Evolutionary conservation across 92 coral and sea anemone genomes (phyloP).

Genomic region (Porites divaricata): DNA sequence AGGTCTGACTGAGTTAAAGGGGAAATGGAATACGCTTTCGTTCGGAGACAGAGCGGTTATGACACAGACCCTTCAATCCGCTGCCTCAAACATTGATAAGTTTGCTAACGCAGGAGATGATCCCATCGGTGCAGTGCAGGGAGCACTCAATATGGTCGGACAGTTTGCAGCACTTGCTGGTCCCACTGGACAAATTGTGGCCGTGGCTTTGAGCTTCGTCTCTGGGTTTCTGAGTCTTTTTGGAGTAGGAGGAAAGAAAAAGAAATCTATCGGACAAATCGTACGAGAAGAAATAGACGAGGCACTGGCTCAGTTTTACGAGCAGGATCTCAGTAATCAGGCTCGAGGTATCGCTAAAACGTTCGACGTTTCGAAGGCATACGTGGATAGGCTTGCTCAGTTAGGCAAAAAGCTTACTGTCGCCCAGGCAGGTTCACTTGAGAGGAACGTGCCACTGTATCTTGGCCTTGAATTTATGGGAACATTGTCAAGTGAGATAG

Average conservation of each 20-base stretch:
- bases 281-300: conserved; percentile 26
- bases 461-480: conserved; percentile 50
- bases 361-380: conserved; percentile 49
- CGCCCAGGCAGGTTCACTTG: conserved; percentile 25
- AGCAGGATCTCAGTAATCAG: conserved; percentile 31
- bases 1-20: conserved; percentile 4
- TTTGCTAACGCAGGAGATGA: not conserved
- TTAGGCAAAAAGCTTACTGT: conserved; percentile 12
- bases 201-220: conserved; percentile 36
- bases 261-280: conserved; percentile 41
- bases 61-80: conserved; percentile 16
- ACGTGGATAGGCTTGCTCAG: conserved; percentile 30
- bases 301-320: not conserved
- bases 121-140: too few relatives aligned
- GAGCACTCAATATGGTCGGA: not conserved
- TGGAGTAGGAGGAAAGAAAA: conserved; percentile 41
- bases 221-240: conserved; percentile 54
- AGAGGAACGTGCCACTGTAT: conserved; percentile 37
- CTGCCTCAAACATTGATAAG: conserved; percentile 22
- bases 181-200: conserved; percentile 37
- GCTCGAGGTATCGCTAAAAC: conserved; percentile 39
- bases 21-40: not conserved
- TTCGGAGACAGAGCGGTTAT: conserved; percentile 22
- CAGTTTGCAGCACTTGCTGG: conserved; percentile 43
- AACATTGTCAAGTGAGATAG: conserved; percentile 32